These are phyloP conservation scores for Orthonyx spaldingii DNA, from an alignment of 2,113 vertebrate genomes.

Conservation along the genomic window DNA sequence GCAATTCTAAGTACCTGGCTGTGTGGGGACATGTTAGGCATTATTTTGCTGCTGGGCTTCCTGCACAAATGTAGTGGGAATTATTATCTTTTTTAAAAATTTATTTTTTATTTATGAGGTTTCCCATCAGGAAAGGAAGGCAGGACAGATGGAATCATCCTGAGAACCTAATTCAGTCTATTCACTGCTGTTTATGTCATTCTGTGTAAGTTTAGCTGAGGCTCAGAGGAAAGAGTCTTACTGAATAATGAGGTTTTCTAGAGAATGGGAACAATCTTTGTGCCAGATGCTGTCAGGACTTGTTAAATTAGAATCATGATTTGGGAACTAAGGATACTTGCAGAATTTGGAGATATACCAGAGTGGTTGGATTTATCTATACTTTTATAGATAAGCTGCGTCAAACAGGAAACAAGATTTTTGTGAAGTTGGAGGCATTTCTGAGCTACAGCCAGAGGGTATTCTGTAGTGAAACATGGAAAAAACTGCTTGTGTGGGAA, in stretches of 20 bases:
- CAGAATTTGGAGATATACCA: background rate
- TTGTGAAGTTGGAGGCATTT: background rate
- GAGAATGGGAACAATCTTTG: background rate
- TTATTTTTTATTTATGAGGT: background rate
- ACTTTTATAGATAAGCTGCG: background rate
- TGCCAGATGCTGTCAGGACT: background rate
- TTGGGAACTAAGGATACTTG: background rate
- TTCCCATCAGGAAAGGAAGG: background rate
- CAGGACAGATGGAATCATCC: background rate
- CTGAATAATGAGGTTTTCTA: background rate
- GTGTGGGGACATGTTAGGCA: background rate
- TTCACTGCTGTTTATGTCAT: background rate
- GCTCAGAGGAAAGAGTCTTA: background rate
- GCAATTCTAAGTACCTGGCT: background rate
- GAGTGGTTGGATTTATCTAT: background rate
- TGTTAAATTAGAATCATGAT: background rate
- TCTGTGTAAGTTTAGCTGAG: background rate
- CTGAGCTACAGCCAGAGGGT: background rate
- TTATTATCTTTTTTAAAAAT: background rate
- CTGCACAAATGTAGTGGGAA: background rate
- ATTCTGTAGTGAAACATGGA: background rate
- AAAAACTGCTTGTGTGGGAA: background rate
- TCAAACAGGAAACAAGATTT: background rate
- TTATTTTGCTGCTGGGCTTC: conserved; percentile 14
- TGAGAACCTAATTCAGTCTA: background rate